Conservation (phyloP, 2,888 invertebrate genomes). For the Papilio gigon region DNA sequence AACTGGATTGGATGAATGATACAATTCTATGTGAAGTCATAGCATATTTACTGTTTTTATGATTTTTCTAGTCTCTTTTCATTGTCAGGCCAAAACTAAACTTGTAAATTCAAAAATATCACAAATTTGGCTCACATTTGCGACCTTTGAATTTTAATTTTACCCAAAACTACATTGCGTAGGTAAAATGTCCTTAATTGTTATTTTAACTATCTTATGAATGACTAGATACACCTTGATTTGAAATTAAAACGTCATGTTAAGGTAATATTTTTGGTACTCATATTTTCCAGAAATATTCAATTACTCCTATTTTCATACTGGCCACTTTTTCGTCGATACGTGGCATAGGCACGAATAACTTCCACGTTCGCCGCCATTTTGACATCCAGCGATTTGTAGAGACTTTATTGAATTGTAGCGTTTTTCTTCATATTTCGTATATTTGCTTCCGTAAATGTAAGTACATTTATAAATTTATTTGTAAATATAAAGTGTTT, state of each 20-base stretch:
- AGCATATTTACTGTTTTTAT: neutral
- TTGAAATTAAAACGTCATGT: neutral
- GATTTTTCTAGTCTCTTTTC: neutral
- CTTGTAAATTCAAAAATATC: neutral
- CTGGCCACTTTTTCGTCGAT: slow-evolving; percentile 83
- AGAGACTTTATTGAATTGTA: slow-evolving; percentile 87
- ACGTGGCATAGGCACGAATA: slow-evolving; percentile 91
- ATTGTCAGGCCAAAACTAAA: neutral
- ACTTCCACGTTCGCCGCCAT: slow-evolving; percentile 91
- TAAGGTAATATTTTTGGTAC: neutral
- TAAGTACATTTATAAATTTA: slow-evolving; percentile 61
- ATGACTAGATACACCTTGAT: neutral
- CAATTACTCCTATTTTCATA: slow-evolving; percentile 47
- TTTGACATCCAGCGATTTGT: slow-evolving; percentile 90
- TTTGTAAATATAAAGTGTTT: slow-evolving; percentile 22
- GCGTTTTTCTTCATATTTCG: slow-evolving; percentile 84
- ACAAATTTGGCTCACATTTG: neutral
- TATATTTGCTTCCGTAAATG: slow-evolving; percentile 81
- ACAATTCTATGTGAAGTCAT: neutral
- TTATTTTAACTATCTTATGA: neutral
- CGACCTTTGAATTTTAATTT: neutral
- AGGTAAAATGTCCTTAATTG: neutral
- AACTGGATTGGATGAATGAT: neutral
- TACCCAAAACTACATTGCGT: neutral
- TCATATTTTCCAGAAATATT: slow-evolving; percentile 20